Evolutionary conservation across 1,140 invertebrate genomes (phyloP).

Genomic region (Scaptomyza hsui): DNA sequence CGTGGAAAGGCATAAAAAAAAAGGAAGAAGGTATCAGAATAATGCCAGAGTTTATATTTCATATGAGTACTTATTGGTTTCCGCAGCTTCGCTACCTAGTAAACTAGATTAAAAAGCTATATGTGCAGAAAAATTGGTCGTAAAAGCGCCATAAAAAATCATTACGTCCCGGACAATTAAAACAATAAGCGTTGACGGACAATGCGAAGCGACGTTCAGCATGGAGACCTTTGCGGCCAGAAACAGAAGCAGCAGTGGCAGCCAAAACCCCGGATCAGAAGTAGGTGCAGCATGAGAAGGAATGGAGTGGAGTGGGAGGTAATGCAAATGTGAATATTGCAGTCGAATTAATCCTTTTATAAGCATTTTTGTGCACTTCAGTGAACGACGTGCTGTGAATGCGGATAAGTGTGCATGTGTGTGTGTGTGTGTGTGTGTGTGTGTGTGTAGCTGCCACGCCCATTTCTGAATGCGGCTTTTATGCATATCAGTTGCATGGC

Average conservation of each 20-base stretch:
- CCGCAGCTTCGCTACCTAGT: background rate
- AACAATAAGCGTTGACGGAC: constrained; percentile 52
- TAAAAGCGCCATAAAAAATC: constrained; percentile 43
- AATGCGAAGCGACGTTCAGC: constrained; percentile 41
- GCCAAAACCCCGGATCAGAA: background rate
- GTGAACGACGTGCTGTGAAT: constrained; percentile 67
- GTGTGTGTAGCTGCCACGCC: constrained; percentile 65
- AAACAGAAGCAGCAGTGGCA: background rate
- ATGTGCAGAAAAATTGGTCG: constrained; percentile 6
- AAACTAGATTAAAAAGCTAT: constrained; percentile 40
- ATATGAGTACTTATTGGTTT: constrained; percentile 6
- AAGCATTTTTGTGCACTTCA: constrained; percentile 79
- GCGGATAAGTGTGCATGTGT: constrained; percentile 66
- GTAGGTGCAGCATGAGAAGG: background rate
- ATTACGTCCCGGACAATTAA: constrained; percentile 42
- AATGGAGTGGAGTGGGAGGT: constrained; percentile 4
- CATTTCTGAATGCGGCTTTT: constrained; percentile 40
- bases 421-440: constrained; percentile 59
- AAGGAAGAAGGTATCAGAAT: background rate
- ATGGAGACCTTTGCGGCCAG: background rate
- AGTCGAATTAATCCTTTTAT: constrained; percentile 81
- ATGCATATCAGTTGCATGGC: constrained; percentile 42
- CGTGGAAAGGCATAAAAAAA: background rate
- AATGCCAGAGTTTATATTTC: background rate
- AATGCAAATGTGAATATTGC: constrained; percentile 64